Evolutionary conservation across 2,888 invertebrate genomes (phyloP), one percentile per base, ranked within the genome.

Genomic region (Eilema depressum): DNA sequence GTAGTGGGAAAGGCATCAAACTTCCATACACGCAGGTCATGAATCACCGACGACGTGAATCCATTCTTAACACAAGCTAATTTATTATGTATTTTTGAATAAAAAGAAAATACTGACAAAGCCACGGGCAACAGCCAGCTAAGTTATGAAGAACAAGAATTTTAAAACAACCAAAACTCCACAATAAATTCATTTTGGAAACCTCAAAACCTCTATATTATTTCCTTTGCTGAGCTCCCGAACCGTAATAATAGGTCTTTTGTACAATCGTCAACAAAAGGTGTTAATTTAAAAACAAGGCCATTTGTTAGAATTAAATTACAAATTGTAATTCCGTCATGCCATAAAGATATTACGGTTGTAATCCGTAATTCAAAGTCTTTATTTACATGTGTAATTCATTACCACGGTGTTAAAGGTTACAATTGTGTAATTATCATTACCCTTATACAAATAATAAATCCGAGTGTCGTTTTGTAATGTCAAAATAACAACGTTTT

Each of bases 201-300:
- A 59, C 57, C n/a, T 37, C 26, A 17, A 57, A 66, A 37, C 59
- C 20, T 23, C 62, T 23, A 33, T 62, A 12, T 37, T 33, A 56
- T 66, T n/a, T 59, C 59, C 37, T 59, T 57, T 66, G 12, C 14
- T 3, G 5, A 61, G 17, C 12, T 14, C 47, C 28, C n/a, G n/a
- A 67, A 47, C 17, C 23, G 47, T 47, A 37, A 59, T 62, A 62
- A 66, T 57, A 63, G 63, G 41, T 26, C 59, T 62, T 53, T 63
- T 56, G 33, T 65, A 47, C 62, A 63, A 65, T 62, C 41, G 64
- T 59, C 70, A 41, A 68, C 70, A 66, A 65, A 66, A 74, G 60
- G 70, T 68, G 68, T 70, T 68, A 74, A 62, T 66, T 66, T 70
- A 74, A 72, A 70, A 66, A 66, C 41, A 47, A 25, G 47, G 47